Base-by-base conservation (phyloP, 2,888 invertebrate genomes). In the Oithona nana region DNA sequence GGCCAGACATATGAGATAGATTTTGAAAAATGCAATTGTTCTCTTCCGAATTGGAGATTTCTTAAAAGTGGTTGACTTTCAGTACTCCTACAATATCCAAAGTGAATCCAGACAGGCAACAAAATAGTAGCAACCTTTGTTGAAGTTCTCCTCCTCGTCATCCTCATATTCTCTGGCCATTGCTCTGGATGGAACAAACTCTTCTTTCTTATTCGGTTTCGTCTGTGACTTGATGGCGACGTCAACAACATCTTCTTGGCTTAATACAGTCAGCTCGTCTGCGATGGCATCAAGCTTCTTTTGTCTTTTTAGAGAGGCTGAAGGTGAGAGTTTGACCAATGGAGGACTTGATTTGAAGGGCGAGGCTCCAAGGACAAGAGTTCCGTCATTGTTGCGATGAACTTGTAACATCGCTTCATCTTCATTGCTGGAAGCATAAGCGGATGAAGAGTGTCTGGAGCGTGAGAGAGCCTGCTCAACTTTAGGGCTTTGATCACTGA, bases 101-200 rank as follows among this genome's bases (percentile, higher is more conserved):
- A 59, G 29, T 16, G 59, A 39, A 24, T 59, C 59, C 13, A 59
- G 29, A 50, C 59, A 59, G 13, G 59, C 49, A 24, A 59, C 49
- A 20, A 59, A 28, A 26, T 59, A 59, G 26, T 48, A 59, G 24
- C 59, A 59, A 11, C 59, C 59, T 22, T 26, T 20, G 26, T 54
- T 54, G 26, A 54, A 4, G n/a, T 48, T 29, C 24, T 28, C 28
- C 16, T 59, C 59, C 28, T 59, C 24, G 11, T 59, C 24, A 11
- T 59, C 59, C 24, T 59, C 24, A 16, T 49, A 28, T 20, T 59
- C 24, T 24, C 28, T n/a, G 22, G 59, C 59, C n/a, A 57, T 22
- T 13, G 57, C 57, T 28, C 59, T 59, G 1, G 49, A 16, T 6
- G 59, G 59, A n/a, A 50, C 50, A 49, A 26, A 59, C 3, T 54